phyloP scores from a whole-genome alignment of 2,113 vertebrate species.

The Otis tarda region DNA sequence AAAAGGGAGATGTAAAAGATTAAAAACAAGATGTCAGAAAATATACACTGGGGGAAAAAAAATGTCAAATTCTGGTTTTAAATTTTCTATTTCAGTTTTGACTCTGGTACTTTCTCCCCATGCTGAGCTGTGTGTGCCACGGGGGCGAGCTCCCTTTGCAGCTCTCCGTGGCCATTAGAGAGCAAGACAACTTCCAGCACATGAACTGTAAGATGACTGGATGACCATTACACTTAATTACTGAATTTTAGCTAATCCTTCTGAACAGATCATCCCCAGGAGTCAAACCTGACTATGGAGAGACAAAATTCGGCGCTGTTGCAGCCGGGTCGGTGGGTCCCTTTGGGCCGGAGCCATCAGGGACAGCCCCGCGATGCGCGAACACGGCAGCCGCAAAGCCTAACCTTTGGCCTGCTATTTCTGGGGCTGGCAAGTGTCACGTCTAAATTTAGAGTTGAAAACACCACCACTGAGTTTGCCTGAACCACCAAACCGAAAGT shows the following conservation, averaged over 20 bases:
- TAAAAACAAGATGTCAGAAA: neutral
- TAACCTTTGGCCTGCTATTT: neutral
- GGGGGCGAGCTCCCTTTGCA: neutral
- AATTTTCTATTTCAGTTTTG: neutral
- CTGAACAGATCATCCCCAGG: neutral
- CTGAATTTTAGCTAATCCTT: neutral
- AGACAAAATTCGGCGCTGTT: fast-evolving
- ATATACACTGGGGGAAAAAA: neutral
- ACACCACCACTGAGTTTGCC: neutral
- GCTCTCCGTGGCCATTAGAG: neutral
- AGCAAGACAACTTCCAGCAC: neutral
- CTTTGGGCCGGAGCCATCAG: neutral
- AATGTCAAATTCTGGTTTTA: neutral
- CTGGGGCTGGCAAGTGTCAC: neutral
- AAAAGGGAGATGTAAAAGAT: neutral
- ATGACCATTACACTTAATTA: fast-evolving
- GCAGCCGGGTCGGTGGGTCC: neutral
- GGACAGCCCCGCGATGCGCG: neutral
- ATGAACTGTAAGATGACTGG: fast-evolving
- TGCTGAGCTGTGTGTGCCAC: fast-evolving
- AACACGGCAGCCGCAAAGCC: neutral
- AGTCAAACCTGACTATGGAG: neutral
- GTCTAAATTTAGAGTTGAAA: neutral
- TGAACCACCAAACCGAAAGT: neutral
- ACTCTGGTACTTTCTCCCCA: too few species aligned